Base-by-base conservation (phyloP, 2,113 vertebrate species). In the Orientallactaga bullata region DNA sequence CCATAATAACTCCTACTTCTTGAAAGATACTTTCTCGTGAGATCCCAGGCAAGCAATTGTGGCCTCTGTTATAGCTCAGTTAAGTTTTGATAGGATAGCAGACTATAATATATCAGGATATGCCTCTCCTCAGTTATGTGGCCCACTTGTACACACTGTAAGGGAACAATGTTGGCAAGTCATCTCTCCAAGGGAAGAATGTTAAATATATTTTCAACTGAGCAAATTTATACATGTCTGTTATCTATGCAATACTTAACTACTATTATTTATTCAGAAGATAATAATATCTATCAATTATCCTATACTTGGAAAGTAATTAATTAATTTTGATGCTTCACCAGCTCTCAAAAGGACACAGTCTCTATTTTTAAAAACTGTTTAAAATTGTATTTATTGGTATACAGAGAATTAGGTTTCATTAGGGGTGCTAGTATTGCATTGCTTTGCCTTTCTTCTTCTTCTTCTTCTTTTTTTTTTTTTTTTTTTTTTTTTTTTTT, bases 21-120 rank as follows among this genome's bases (percentile, higher is more conserved):
- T 3, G 23, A 3, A 32, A 39, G 1, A 4, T 58, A 1, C 1
- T 20, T 74, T 58, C 26, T 74, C 15, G 1, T 68, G 37, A 85
- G 32, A 79, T 23, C 74, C 15, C 9, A 26, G 11, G 17, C 15
- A 51, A 39, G 4, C 4, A 18, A 21, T 3, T 23, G 0, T 1
- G 18, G 10, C 2, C 16, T 63, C 47, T 9, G 5, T 28, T 10
- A 21, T 7, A 79, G 8, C 23, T 84, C 1, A 0, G 0, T 9
- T 55, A 13, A 35, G 7, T 0, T 23, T 5, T 11, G 17, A n/a
- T 63, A 30, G 32, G 55, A 55, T 15, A 55, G 55, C 55, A 58
- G 10, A n/a, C 1, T 5, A 11, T 26, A 30, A 23, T 35, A 7
- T 61, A 61, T 61, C 21, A 28, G 16, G 37, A 13, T 17, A 11